phyloP scores from a whole-genome alignment of 2,113 vertebrate genomes.

The Strix uralensis region DNA sequence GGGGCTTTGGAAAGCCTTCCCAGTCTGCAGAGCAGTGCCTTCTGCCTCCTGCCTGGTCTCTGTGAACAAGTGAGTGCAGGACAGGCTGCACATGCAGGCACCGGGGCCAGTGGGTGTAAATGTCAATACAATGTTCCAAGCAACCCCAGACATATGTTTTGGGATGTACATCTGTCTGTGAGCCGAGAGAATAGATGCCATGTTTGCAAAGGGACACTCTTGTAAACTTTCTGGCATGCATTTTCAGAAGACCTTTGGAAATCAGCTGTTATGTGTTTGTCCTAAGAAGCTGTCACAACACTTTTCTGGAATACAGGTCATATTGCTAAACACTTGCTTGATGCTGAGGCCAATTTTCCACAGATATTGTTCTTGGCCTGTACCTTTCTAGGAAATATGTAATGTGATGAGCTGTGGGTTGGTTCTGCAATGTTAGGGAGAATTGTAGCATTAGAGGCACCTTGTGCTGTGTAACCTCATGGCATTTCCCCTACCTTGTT shows the following conservation, averaged over 20 bases:
- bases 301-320: background rate
- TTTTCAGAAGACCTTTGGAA: conserved; percentile 9
- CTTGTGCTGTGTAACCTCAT: fast-evolving
- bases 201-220: background rate
- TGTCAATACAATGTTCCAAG: background rate
- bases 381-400: background rate
- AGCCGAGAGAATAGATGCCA: background rate
- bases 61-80: background rate
- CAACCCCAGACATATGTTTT: background rate
- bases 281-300: background rate
- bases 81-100: background rate
- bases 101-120: fast-evolving
- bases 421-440: background rate
- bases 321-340: background rate
- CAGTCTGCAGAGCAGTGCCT: background rate
- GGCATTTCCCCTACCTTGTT: background rate
- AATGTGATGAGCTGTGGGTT: background rate
- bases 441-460: background rate
- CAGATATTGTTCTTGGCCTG: background rate
- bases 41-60: background rate
- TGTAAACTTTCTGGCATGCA: background rate
- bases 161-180: background rate
- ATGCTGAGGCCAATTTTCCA: background rate
- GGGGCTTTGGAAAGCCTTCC: background rate
- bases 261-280: background rate